These are phyloP conservation scores for Andrena cerasifolii DNA, from an alignment of 1,140 invertebrate genomes.

Conservation along the genomic window DNA sequence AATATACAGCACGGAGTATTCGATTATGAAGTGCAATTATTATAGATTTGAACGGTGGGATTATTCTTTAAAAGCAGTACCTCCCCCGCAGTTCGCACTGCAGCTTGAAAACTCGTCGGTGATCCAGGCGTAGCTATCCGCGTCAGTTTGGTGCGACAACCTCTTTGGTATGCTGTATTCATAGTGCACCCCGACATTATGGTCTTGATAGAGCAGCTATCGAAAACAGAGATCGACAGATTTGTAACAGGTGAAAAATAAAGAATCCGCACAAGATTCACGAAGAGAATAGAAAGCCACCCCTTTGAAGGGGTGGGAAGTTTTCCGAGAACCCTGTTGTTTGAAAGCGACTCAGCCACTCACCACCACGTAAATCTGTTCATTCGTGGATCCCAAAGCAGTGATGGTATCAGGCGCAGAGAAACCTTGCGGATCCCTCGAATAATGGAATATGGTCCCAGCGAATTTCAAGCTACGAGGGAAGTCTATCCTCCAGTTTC, in stretches of 20 bases:
- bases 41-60: background rate
- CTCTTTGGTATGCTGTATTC: conserved; percentile 94
- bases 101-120: conserved; percentile 91
- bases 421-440: conserved; percentile 90
- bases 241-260: background rate
- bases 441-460: conserved; percentile 93
- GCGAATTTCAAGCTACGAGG: conserved; percentile 90
- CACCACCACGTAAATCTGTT: conserved; percentile 94
- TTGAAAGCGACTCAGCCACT: conserved; percentile 73
- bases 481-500: conserved; percentile 96
- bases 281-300: too few species aligned
- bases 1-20: background rate
- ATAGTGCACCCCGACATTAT: conserved; percentile 93
- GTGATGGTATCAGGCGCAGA: conserved; percentile 91
- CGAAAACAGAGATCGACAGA: conserved; percentile 29
- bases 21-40: conserved; percentile 12
- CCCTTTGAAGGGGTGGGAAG: too few species aligned
- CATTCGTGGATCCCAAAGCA: conserved; percentile 92
- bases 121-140: conserved; percentile 91
- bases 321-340: too few species aligned
- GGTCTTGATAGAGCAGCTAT: conserved; percentile 93
- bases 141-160: conserved; percentile 85
- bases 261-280: too few species aligned
- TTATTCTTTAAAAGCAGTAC: conserved; percentile 79
- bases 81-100: conserved; percentile 93